Evolutionary conservation across 64 coral and sea anemone species (phyloP), one percentile per base, ranked within the genome.

Genomic region (Trachythela sp.): DNA sequence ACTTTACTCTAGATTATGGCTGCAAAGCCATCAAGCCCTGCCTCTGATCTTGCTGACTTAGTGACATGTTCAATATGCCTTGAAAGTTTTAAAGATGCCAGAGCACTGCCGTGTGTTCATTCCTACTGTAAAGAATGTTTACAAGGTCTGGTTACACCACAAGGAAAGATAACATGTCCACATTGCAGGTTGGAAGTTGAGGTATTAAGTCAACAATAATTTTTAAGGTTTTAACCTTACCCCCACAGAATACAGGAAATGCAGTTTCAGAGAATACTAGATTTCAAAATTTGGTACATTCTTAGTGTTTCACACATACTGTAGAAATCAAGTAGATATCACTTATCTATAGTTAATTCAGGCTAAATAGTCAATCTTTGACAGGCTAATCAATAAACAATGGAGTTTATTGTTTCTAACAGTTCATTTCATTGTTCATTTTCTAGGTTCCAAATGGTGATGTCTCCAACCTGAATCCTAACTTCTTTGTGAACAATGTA

Each of bases 81-180:
- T 7, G 75, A 37, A 39, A 35, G 1, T 30, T 80, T 80, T 37
- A 35, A 13, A 2, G 75, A 80, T 80, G 33, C 75, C 8, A 35
- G 32, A 80, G 75, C 75, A 80, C 38, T 80, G 75, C 75, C 75
- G 0, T 80, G 75, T 36, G 13, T 80, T 22, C 75, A 80, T 80
- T 80, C 75, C 15, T 80, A 80, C 31, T 80, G 75, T 8, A 80
- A 80, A 37, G 75, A 80, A 80, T 80, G 75, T 80, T 80, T 80
- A 30, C 32, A 80, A 38, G 33, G 37, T 15, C 34, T 80, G 37
- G 37, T 80, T 10, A 80, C 75, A 29, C 75, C 75, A 37, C 75
- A 80, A 80, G 75, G 9, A 80, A 80, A 37, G 75, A 6, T 80
- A 9, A 80, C 75, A 36, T 80, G 75, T 13, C 75, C 75, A 80